phyloP scores from a whole-genome alignment of 2,113 vertebrate genomes.

The Halcyon malimbica region DNA sequence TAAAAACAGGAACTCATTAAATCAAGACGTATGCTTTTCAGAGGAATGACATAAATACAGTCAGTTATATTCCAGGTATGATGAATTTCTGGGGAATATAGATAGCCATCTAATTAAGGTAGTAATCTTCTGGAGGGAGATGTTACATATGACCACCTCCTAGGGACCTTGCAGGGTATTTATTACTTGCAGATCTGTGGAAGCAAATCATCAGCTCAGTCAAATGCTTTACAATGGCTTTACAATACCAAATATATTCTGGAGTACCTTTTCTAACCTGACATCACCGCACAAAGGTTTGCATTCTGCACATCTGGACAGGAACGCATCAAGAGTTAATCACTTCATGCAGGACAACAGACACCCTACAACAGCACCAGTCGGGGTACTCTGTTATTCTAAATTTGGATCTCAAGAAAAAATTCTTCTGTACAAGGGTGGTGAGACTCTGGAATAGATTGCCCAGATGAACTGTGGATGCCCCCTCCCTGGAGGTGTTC shows the following conservation, averaged over 20 bases:
- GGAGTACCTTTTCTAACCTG: neutral
- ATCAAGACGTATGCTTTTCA: neutral
- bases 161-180: neutral
- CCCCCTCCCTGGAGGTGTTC: no score
- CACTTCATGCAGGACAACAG: neutral
- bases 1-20: neutral
- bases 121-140: neutral
- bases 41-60: neutral
- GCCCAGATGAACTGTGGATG: no score
- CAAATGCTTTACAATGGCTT: neutral
- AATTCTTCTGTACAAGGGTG: no score
- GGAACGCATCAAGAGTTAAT: neutral
- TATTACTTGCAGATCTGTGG: neutral
- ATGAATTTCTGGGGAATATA: neutral
- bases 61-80: neutral
- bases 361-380: neutral
- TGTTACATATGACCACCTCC: neutral
- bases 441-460: no score
- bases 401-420: neutral
- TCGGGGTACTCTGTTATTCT: neutral
- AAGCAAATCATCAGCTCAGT: neutral
- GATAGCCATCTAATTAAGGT: neutral
- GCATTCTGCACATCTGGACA: neutral
- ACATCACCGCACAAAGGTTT: neutral
- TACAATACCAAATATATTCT: neutral